Evolutionary conservation across 2,797 vertebrate genomes (phyloP).

Genomic region (Siniperca undulata): DNA sequence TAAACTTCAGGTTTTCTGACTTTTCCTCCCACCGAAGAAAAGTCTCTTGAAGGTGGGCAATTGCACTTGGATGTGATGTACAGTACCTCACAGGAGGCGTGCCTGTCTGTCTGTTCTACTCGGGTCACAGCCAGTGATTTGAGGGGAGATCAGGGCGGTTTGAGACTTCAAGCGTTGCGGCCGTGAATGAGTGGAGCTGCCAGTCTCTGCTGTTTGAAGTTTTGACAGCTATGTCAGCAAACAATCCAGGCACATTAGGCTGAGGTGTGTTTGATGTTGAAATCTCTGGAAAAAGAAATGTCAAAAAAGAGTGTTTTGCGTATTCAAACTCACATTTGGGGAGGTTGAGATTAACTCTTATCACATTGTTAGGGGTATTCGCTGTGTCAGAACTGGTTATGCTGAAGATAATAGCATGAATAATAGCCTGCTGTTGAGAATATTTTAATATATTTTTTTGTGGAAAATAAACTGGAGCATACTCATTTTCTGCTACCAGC

Average conservation of each 20-base stretch:
- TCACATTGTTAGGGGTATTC: slow-evolving; percentile 55
- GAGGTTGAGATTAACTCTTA: slow-evolving; percentile 59
- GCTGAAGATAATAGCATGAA: slow-evolving; percentile 56
- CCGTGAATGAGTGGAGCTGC: slow-evolving; percentile 72
- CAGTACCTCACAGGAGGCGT: slow-evolving; percentile 76
- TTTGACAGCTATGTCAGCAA: slow-evolving; percentile 84
- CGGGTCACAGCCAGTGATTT: slow-evolving; percentile 77
- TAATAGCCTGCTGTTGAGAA: slow-evolving; percentile 67
- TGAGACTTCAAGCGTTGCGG: slow-evolving; percentile 73
- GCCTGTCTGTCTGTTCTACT: slow-evolving; percentile 81
- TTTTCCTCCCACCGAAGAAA: slow-evolving; percentile 56
- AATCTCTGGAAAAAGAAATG: slow-evolving; percentile 65
- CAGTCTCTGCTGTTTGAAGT: slow-evolving; percentile 83
- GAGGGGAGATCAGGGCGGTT: slow-evolving; percentile 76
- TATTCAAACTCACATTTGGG: slow-evolving; percentile 60
- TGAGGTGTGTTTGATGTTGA: slow-evolving; percentile 80
- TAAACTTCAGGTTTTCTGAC: slow-evolving; percentile 34
- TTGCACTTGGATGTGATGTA: slow-evolving; percentile 55
- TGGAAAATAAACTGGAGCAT: slow-evolving; percentile 47
- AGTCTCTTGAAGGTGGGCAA: slow-evolving; percentile 69
- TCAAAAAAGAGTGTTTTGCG: slow-evolving; percentile 64
- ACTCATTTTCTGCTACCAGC: slow-evolving; percentile 46
- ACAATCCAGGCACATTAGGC: slow-evolving; percentile 80
- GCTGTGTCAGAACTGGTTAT: slow-evolving; percentile 74
- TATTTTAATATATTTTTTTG: slow-evolving; percentile 60